These are phyloP conservation scores for Yponomeuta plumbellus DNA, from an alignment of 2,888 invertebrate species.

Conservation along the genomic window DNA sequence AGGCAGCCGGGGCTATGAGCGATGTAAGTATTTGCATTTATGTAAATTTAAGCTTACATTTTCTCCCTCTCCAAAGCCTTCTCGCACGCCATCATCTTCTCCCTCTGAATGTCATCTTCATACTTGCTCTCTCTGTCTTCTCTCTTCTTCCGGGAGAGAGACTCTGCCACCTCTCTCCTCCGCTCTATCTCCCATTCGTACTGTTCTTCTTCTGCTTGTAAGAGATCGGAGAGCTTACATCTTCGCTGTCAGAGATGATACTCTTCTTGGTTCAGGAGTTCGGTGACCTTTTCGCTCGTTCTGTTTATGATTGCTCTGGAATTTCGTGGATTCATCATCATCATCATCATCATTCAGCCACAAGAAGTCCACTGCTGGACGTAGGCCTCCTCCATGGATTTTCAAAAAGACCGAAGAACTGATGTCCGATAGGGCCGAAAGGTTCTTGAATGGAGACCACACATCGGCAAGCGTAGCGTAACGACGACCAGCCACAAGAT, in stretches of 20 bases:
- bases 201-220: conserved; percentile 48
- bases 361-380: no score
- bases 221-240: conserved; percentile 41
- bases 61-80: conserved; percentile 62
- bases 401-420: no score
- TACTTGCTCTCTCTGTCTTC: conserved; percentile 45
- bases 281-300: conserved; percentile 51
- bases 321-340: neutral
- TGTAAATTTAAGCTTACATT: conserved; percentile 42
- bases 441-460: no score
- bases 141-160: conserved; percentile 35
- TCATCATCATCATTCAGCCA: no score
- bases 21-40: no score
- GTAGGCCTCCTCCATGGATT: no score
- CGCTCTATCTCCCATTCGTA: conserved; percentile 41
- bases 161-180: conserved; percentile 44
- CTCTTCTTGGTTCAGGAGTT: conserved; percentile 52
- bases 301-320: conserved; percentile 53
- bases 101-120: conserved; percentile 48
- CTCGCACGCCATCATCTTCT: conserved; percentile 53
- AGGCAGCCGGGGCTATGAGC: no score
- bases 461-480: no score
- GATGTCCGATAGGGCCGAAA: no score
- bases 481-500: no score
- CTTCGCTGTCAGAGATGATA: conserved; percentile 57